phyloP scores from a whole-genome alignment of 2,888 invertebrate genomes.

The Oligia fasciuncula region DNA sequence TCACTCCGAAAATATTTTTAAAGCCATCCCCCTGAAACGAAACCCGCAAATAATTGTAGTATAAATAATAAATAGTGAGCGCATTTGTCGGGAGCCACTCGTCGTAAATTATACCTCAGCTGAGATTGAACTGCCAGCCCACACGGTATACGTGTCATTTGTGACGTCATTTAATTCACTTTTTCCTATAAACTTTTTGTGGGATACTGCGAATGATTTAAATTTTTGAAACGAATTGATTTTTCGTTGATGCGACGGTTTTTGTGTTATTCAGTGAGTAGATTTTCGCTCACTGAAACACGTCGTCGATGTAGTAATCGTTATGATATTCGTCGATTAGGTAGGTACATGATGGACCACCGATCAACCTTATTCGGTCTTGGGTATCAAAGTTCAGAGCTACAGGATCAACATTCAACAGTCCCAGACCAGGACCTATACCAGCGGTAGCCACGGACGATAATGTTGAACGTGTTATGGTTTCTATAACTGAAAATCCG shows the following conservation, averaged over 20 bases:
- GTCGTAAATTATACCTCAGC: conserved; percentile 53
- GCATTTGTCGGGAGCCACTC: conserved; percentile 37
- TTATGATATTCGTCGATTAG: too few species aligned
- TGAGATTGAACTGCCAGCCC: conserved; percentile 54
- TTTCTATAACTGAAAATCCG: too few species aligned
- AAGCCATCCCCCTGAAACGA: neutral
- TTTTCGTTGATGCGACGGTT: neutral
- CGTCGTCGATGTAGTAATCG: too few species aligned
- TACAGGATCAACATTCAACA: too few species aligned
- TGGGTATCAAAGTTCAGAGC: too few species aligned
- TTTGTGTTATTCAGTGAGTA: neutral
- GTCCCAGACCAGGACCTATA: too few species aligned
- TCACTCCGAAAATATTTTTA: conserved; percentile 1
- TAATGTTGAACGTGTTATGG: too few species aligned
- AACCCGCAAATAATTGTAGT: conserved; percentile 38
- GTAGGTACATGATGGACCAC: too few species aligned
- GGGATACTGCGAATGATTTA: conserved; percentile 9
- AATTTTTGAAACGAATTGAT: conserved; percentile 12
- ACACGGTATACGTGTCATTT: conserved; percentile 49
- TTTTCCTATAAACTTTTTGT: conserved; percentile 39
- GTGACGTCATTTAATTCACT: conserved; percentile 53
- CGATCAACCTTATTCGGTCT: too few species aligned
- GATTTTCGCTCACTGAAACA: too few species aligned
- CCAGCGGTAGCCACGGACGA: too few species aligned
- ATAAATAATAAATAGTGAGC: conserved; percentile 51